phyloP scores from a whole-genome alignment of 1,140 invertebrate species.

The Neotoxoptera formosana region DNA sequence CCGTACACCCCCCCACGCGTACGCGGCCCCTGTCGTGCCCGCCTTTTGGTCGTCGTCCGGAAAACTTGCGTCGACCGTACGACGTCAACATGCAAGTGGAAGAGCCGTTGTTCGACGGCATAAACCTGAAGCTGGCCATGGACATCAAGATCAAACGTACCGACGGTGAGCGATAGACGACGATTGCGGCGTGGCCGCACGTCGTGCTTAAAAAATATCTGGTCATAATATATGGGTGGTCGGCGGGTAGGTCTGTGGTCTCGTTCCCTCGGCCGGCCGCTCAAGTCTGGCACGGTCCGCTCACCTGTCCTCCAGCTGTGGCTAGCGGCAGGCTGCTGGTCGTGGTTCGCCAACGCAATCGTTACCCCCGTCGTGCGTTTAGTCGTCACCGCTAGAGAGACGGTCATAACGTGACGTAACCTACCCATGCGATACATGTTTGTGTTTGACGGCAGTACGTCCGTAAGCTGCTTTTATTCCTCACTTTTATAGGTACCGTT shows the following conservation, averaged over 20 bases:
- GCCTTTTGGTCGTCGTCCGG: neutral
- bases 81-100: constrained; percentile 42
- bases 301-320: neutral
- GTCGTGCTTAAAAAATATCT: neutral
- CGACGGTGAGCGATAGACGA: constrained; percentile 21
- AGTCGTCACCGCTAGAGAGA: neutral
- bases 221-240: neutral
- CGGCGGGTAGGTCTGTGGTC: neutral
- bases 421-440: neutral
- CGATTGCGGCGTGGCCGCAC: neutral
- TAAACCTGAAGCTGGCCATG: constrained; percentile 52
- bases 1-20: neutral
- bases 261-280: neutral
- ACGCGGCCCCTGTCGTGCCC: neutral
- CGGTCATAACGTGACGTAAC: neutral
- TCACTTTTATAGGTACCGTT: neutral
- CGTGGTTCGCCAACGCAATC: neutral
- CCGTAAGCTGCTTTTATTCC: neutral
- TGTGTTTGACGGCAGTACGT: neutral
- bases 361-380: neutral
- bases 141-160: constrained; percentile 56
- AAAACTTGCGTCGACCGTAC: neutral
- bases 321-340: neutral
- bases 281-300: neutral
- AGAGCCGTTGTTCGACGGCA: constrained; percentile 25